phyloP scores from a whole-genome alignment of 92 coral and sea anemone genomes.

The Pocillopora meandrina region DNA sequence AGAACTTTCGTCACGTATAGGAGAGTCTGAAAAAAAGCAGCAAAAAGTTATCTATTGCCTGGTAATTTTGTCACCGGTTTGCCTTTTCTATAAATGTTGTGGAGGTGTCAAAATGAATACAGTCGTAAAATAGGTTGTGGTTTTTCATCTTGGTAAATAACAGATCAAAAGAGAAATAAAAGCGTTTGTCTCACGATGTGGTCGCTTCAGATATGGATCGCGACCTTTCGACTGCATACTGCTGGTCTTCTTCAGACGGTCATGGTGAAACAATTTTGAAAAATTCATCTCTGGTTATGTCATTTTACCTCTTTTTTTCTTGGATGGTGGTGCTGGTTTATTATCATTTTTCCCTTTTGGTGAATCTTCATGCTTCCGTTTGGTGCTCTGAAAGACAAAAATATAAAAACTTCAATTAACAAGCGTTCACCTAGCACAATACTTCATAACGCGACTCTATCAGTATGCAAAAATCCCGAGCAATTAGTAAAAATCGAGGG shows the following conservation, averaged over 20 bases:
- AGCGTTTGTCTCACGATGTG: too few species aligned
- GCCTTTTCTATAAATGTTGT: too few species aligned
- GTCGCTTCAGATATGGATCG: too few species aligned
- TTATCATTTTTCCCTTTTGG: constrained; percentile 13
- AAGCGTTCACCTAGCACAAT: background rate
- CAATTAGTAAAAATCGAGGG: too few species aligned
- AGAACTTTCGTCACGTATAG: background rate
- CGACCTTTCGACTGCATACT: background rate
- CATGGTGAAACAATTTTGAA: background rate
- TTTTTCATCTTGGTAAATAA: too few species aligned
- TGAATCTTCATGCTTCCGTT: constrained; percentile 33
- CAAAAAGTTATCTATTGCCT: background rate
- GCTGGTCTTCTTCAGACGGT: background rate
- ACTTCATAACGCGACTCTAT: background rate
- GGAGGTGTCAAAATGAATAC: too few species aligned
- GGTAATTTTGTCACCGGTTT: too few species aligned
- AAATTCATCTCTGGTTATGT: background rate
- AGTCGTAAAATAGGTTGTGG: too few species aligned
- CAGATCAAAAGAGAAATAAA: too few species aligned
- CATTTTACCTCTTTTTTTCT: constrained; percentile 57
- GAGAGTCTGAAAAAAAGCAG: constrained; percentile 4
- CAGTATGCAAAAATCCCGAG: too few species aligned
- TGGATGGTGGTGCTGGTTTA: constrained; percentile 58
- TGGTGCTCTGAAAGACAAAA: constrained; percentile 7
- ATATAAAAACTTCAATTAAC: background rate